Evolutionary conservation across 2,797 vertebrate genomes (phyloP), one percentile per base, ranked within the genome.

Genomic region (Pempheris klunzingeri): DNA sequence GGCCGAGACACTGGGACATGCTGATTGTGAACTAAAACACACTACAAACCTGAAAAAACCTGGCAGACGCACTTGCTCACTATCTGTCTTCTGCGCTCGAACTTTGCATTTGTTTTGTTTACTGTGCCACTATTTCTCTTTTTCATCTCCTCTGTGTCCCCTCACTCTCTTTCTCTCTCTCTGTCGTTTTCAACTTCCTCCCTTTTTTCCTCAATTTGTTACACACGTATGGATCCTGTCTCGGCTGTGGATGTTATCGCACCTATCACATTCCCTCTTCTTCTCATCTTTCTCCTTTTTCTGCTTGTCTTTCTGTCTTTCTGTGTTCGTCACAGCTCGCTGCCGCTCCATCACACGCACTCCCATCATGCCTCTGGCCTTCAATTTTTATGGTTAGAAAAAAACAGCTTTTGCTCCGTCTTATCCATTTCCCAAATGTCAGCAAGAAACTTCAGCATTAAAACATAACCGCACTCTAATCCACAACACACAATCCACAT

Each of bases 261-360:
- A 46, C 8, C 30, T 64, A 87, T 92, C 86, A 62, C 69, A 43
- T 86, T 85, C 83, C 72, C 78, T 57, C 57, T 58, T 75, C 59
- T 77, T 74, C 68, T 78, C n/a, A 22, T 81, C 55, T 68, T 82
- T 79, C 74, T 82, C 38, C 61, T 54, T 81, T 84, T 74, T 83
- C 60, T 44, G 55, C 39, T 65, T 44, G n/a, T n/a, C n/a, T n/a
- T n/a, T n/a, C n/a, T 58, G 80, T 88, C 82, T 83, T 77, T 90
- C 78, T 86, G 26, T 53, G 76, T 71, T 81, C 12, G 84, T 90
- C 80, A 90, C 85, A 82, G 87, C 78, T 87, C 66, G 13, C 78
- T 88, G 86, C 80, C 50, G 1, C 86, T 84, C 77, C 82, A 72
- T 90, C 87, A 90, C 88, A 92, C 86, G 78, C 88, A 88, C 86